These are phyloP conservation scores for Pogonomyrmex californicus DNA, from an alignment of 1,140 invertebrate genomes.

Conservation along the genomic window DNA sequence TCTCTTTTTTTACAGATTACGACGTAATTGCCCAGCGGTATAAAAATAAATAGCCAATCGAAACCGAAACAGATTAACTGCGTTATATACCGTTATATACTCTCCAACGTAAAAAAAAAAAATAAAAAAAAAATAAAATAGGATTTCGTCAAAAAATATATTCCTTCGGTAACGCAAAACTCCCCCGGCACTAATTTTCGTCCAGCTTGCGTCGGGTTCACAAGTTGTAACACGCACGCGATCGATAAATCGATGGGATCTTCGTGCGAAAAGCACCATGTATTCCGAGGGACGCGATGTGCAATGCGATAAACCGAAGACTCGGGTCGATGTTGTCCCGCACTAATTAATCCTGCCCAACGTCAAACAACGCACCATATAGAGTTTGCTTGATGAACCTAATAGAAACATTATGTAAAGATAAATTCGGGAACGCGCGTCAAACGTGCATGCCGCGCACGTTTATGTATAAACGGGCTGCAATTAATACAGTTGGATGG, in stretches of 20 bases:
- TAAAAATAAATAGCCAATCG: slow-evolving; percentile 26
- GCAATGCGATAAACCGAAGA: slow-evolving; percentile 53
- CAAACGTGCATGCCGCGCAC: slow-evolving; percentile 57
- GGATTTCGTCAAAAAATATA: background rate
- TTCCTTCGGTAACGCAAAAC: slow-evolving; percentile 6
- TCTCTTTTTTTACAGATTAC: background rate
- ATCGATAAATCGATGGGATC: slow-evolving; percentile 25
- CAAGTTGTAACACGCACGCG: background rate
- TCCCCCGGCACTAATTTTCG: background rate
- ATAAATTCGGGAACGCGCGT: slow-evolving; percentile 69
- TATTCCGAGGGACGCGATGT: slow-evolving; percentile 14
- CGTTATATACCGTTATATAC: background rate
- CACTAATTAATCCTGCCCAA: slow-evolving; percentile 61
- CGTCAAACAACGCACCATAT: slow-evolving; percentile 62
- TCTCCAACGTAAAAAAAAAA: background rate
- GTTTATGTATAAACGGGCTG: slow-evolving; percentile 68
- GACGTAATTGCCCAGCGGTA: background rate
- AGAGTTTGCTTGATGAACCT: slow-evolving; percentile 66
- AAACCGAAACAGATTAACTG: slow-evolving; percentile 8
- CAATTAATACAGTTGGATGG: slow-evolving; percentile 69
- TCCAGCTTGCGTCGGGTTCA: background rate
- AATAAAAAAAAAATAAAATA: background rate
- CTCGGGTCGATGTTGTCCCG: slow-evolving; percentile 50
- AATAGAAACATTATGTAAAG: slow-evolving; percentile 72
- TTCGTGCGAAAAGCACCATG: slow-evolving; percentile 26